phyloP scores from a whole-genome alignment of 2,797 vertebrate species.

The Parotocinclus haroldoi region DNA sequence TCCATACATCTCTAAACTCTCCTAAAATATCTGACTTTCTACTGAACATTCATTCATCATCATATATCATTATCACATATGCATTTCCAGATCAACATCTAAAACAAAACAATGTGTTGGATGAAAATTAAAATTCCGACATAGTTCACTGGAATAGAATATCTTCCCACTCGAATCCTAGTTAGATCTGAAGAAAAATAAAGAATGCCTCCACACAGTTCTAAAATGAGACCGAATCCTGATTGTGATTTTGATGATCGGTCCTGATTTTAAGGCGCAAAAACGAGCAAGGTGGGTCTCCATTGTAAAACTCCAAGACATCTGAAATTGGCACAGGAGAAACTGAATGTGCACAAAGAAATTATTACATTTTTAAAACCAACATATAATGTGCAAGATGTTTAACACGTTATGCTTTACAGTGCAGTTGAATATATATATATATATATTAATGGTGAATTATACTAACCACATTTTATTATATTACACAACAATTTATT shows the following conservation, averaged over 20 bases:
- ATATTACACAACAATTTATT: too few relatives aligned
- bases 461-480: too few relatives aligned
- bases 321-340: too few relatives aligned
- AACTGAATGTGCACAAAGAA: too few relatives aligned
- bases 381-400: too few relatives aligned
- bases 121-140: constrained; percentile 67
- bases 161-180: constrained; percentile 47
- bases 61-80: constrained; percentile 41
- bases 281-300: constrained; percentile 39
- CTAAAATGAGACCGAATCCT: constrained; percentile 20
- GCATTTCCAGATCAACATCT: constrained; percentile 62
- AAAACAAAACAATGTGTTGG: constrained; percentile 40
- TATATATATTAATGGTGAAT: too few relatives aligned
- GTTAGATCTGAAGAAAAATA: constrained; percentile 30
- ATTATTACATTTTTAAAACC: too few relatives aligned
- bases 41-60: constrained; percentile 46
- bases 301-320: too few relatives aligned
- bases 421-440: too few relatives aligned
- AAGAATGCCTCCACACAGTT: constrained; percentile 68
- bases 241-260: too few relatives aligned
- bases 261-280: not conserved
- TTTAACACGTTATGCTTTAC: too few relatives aligned
- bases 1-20: constrained; percentile 32
- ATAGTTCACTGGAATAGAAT: constrained; percentile 67
- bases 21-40: constrained; percentile 58